phyloP scores from a whole-genome alignment of 2,888 invertebrate genomes.

The Podabrus alpinus region DNA sequence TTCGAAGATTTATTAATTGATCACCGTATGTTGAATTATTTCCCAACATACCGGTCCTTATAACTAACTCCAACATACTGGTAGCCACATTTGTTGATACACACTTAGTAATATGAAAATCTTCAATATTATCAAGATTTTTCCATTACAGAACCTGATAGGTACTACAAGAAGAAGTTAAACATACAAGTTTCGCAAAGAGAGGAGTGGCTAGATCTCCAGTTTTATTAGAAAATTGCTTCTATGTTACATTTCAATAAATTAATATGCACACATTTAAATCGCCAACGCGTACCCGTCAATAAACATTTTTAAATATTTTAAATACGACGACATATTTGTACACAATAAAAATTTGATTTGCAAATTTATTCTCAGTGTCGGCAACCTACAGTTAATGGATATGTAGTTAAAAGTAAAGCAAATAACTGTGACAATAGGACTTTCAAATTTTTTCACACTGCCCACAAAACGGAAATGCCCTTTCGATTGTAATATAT shows the following conservation, averaged over 20 bases:
- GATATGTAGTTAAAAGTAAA: slow-evolving; percentile 3
- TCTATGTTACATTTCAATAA: slow-evolving; percentile 9
- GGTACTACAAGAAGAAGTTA: not conserved
- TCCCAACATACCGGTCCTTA: slow-evolving; percentile 41
- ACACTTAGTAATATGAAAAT: not conserved
- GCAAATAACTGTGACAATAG: slow-evolving; percentile 2
- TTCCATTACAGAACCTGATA: not conserved
- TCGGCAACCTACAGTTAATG: slow-evolving; percentile 12
- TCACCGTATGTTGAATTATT: slow-evolving; percentile 38
- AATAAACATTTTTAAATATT: slow-evolving; percentile 10
- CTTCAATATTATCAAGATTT: not conserved
- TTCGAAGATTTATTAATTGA: slow-evolving; percentile 42
- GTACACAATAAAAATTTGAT: slow-evolving; percentile 25
- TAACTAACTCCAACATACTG: slow-evolving; percentile 47
- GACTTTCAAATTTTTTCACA: slow-evolving; percentile 12
- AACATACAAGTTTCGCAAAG: not conserved
- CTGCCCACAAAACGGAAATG: slow-evolving; percentile 11
- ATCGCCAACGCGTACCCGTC: slow-evolving; percentile 14
- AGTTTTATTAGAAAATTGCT: not conserved
- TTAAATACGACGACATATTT: slow-evolving; percentile 10
- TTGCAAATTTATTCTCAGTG: slow-evolving; percentile 25
- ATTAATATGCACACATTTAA: slow-evolving; percentile 14
- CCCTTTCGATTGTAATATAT: slow-evolving; percentile 1
- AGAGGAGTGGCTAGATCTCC: slow-evolving; percentile 12
- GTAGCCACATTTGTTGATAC: not conserved